Conservation (phyloP, 2,797 vertebrate species). For the Rhincodon typus region DNA sequence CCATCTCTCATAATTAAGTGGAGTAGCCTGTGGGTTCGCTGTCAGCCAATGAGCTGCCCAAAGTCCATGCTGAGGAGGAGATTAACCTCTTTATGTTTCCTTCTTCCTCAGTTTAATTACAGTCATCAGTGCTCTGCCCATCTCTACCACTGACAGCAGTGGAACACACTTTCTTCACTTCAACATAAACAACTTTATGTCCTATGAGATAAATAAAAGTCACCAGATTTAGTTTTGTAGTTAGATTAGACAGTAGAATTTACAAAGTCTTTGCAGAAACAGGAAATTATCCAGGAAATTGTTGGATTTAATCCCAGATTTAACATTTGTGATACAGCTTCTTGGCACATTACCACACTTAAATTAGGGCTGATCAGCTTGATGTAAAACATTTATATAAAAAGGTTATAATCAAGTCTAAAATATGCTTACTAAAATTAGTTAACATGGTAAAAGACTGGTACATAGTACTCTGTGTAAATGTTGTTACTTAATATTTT, state of each 20-base stretch:
- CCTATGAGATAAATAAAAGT: not conserved
- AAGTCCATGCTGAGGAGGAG: not conserved
- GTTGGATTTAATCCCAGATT: not conserved
- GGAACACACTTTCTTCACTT: not conserved
- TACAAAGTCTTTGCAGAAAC: not conserved
- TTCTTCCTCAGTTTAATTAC: not conserved
- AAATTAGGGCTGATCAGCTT: not conserved
- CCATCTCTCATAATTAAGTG: not conserved
- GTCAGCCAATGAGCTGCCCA: not conserved
- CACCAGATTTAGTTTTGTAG: not conserved
- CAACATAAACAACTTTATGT: not conserved
- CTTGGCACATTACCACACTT: not conserved
- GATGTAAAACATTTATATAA: not conserved
- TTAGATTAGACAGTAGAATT: not conserved
- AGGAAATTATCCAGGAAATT: not conserved
- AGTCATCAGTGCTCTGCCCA: not conserved
- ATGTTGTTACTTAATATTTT: not conserved
- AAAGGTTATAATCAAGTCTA: not conserved
- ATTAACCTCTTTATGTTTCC: not conserved
- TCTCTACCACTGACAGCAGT: not conserved
- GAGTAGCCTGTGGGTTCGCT: not conserved
- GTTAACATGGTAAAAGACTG: not conserved
- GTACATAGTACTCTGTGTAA: not conserved
- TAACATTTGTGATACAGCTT: not conserved
- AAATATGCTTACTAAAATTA: not conserved